Evolutionary conservation across 2,888 invertebrate genomes (phyloP), one percentile per base, ranked within the genome.

Genomic region (Dicyrtoma fusca): DNA sequence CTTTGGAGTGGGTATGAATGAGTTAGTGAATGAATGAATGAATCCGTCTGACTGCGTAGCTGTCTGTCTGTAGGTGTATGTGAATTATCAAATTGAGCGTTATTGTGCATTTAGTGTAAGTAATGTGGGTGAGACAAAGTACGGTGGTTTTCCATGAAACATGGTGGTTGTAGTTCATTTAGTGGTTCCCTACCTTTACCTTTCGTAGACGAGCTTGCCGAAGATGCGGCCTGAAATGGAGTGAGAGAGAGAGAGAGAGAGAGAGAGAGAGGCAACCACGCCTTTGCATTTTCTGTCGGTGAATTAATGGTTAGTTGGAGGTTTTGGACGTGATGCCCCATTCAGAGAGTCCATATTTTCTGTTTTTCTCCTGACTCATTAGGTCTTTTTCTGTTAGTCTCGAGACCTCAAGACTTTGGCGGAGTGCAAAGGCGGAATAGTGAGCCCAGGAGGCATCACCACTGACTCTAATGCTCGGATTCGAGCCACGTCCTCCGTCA

Each of bases 391-490:
- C 64, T 53, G 19, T 17, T n/a, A n/a, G n/a, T n/a, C n/a, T n/a
- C n/a, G n/a, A n/a, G n/a, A n/a, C n/a, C n/a, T n/a, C n/a, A n/a
- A n/a, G n/a, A n/a, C n/a, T n/a, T n/a, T 34, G 17, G 61, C 23
- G 6, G 62, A 13, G 62, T 62, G 44, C 13, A 19, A 44, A 62
- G 62, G 44, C 44, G 62, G 45, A 44, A 62, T 44, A 19, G 42
- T 21, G 55, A 66, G 42, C 55, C 66, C 66, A 66, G 66, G 66
- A 53, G 66, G 66, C 66, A 64, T 64, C 42, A 26, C 51, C 65
- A 65, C 45, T 26, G 42, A 53, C 13, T 49, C 49, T 66, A 47
- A 47, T 64, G 64, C 47, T 64, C 42, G 42, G 49, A 55, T 66
- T 66, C 44, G 66, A 42, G 17, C 66, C 53, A 55, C 55, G 55